These are phyloP conservation scores for Plecotus auritus DNA, from an alignment of 2,113 vertebrate genomes.

Conservation along the genomic window DNA sequence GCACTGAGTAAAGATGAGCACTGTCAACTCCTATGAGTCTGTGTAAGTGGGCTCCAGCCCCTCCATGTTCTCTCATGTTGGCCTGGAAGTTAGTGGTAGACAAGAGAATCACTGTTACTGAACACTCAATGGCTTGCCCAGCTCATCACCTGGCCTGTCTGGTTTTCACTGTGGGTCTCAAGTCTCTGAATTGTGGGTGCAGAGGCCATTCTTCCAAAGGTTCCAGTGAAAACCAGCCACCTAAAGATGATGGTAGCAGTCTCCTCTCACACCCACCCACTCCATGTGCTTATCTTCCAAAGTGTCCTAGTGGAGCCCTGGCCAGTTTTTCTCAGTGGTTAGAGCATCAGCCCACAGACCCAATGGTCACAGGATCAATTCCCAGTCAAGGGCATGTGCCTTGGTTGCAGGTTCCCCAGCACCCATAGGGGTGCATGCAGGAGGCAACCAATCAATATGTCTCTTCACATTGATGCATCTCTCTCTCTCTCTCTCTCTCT, in stretches of 20 bases:
- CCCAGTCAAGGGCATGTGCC: no score
- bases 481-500: no score
- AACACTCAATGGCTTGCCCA: accelerated
- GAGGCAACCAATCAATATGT: no score
- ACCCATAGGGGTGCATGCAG: no score
- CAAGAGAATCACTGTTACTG: background rate
- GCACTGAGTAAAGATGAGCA: background rate
- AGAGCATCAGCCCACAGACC: no score
- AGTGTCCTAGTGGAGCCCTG: background rate
- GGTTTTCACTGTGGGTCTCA: background rate
- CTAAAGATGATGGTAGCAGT: background rate
- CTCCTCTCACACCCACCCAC: background rate
- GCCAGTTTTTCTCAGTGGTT: no score
- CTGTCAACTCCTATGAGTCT: background rate
- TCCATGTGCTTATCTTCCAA: background rate
- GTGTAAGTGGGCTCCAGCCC: no score
- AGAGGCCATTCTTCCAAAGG: background rate
- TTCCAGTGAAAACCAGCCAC: background rate
- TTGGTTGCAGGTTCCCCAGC: no score
- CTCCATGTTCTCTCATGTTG: background rate
- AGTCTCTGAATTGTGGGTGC: background rate
- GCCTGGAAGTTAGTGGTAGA: accelerated
- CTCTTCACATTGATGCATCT: no score
- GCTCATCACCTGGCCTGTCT: background rate
- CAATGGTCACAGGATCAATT: no score